Percentiles rank a stretch among this genome's conserved stretches.
Conservation (phyloP, 2,113 vertebrate genomes). For the Lepisosteus oculatus region DNA sequence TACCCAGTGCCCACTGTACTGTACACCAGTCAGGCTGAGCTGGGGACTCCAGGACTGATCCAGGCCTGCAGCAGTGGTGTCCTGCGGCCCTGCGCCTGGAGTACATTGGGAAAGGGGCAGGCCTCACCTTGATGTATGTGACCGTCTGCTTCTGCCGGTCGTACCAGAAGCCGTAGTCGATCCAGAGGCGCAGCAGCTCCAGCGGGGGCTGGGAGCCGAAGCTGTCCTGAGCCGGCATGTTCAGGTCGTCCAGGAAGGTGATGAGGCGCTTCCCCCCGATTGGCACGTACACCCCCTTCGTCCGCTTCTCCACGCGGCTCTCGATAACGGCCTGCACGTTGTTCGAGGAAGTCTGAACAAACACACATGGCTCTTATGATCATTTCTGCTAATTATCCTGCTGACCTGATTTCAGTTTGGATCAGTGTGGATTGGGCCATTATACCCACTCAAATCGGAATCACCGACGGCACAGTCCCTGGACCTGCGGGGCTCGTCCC, state of each 20-base stretch:
- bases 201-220: slow-evolving; percentile 85
- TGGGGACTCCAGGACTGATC: no score
- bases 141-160: slow-evolving; percentile 74
- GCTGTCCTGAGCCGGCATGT: slow-evolving; percentile 79
- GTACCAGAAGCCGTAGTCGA: slow-evolving; percentile 88
- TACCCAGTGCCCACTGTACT: no score
- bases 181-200: slow-evolving; percentile 82
- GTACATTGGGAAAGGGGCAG: no score
- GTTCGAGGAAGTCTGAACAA: slow-evolving; percentile 73
- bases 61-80: no score
- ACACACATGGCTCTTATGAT: no score
- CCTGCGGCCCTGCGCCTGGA: background rate
- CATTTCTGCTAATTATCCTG: no score
- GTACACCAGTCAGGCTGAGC: no score
- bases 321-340: slow-evolving; percentile 81
- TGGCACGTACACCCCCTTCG: slow-evolving; percentile 77
- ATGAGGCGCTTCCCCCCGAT: slow-evolving; percentile 77
- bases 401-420: no score
- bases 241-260: slow-evolving; percentile 83
- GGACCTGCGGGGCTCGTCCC: no score
- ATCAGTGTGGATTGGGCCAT: no score
- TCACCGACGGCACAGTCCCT: no score
- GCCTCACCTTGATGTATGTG: slow-evolving; percentile 77
- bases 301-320: slow-evolving; percentile 79
- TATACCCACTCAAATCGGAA: no score